Base-by-base conservation (phyloP, 1,140 invertebrate genomes). In the Himalopsyche phryganea region DNA sequence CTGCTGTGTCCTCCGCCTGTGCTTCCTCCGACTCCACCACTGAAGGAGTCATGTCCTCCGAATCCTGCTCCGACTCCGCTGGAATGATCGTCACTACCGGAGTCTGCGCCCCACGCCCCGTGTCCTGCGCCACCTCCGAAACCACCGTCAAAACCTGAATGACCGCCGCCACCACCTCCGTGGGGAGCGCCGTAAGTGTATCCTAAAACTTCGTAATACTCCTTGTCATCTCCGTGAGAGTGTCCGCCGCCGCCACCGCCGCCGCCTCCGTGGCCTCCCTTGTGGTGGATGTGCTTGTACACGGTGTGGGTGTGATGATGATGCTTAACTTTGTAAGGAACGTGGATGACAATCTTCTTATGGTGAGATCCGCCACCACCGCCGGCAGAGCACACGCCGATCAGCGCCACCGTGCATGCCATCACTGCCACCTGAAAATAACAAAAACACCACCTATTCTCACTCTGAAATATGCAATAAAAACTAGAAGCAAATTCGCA, bases 301-400 rank as follows among this genome's bases (percentile, higher is more conserved):
- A 83, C 76, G 5, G 81, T 83, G 66, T 82, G 81, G 28, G 80
- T 82, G 65, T 83, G 81, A 58, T 82, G 80, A 60, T 82, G 78
- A 51, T 79, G 76, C 50, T 83, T 81, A 40, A 83, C 78, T 65
- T 79, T 81, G 62, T 79, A 68, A 1, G 81, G 81, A 3, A 83
- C 81, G 67, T 83, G 81, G 66, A 83, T 82, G 56, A 83, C 74
- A 42, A 83, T 76, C 64, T 82, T 81, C 68, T 82, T 82, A 66
- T 83, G 80, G 55, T 60, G 54, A 38, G 73, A 73, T 41, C 71
- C 77, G 64, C 48, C 60, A 23, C 73, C 75, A 38, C 69, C 68
- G 4, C 72, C 74, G 2, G 72, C 75, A 0, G 69, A 73, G 7
- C 55, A 50, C 19, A 71, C 66, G 9, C 71, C 44, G n/a, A n/a